These are phyloP conservation scores for Polypedilum vanderplanki DNA, from an alignment of 1,140 invertebrate genomes.

Conservation along the genomic window DNA sequence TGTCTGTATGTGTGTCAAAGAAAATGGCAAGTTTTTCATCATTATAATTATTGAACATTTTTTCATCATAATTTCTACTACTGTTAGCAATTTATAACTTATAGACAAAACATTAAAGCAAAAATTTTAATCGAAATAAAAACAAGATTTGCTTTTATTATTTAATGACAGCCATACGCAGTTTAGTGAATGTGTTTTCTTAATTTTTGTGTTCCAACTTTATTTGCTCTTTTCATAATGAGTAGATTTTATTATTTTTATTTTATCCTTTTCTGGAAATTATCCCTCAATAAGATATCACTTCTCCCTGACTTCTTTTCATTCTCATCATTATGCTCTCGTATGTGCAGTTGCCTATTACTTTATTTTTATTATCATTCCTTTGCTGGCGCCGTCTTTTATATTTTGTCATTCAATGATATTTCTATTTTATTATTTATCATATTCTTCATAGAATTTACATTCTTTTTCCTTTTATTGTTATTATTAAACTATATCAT, in stretches of 20 bases:
- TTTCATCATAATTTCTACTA: too few relatives aligned
- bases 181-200: not conserved
- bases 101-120: too few relatives aligned
- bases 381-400: conserved; percentile 22
- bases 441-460: not conserved
- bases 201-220: not conserved
- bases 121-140: too few relatives aligned
- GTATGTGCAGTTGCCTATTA: not conserved
- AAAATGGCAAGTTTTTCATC: too few relatives aligned
- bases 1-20: too few relatives aligned
- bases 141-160: not conserved
- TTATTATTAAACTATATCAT: too few relatives aligned
- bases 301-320: not conserved
- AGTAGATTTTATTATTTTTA: not conserved
- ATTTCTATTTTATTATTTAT: conserved; percentile 15
- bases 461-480: not conserved
- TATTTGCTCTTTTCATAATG: not conserved
- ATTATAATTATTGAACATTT: too few relatives aligned
- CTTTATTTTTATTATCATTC: conserved; percentile 20
- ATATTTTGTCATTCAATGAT: conserved; percentile 22
- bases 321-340: not conserved
- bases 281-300: conserved; percentile 18
- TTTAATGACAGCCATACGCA: conserved; percentile 20
- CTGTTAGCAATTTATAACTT: too few relatives aligned
- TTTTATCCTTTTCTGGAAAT: not conserved